Percentiles rank a stretch among this genome's conserved stretches.
These are phyloP conservation scores for Enoplosus armatus DNA, from an alignment of 2,797 vertebrate species.

Conservation along the genomic window DNA sequence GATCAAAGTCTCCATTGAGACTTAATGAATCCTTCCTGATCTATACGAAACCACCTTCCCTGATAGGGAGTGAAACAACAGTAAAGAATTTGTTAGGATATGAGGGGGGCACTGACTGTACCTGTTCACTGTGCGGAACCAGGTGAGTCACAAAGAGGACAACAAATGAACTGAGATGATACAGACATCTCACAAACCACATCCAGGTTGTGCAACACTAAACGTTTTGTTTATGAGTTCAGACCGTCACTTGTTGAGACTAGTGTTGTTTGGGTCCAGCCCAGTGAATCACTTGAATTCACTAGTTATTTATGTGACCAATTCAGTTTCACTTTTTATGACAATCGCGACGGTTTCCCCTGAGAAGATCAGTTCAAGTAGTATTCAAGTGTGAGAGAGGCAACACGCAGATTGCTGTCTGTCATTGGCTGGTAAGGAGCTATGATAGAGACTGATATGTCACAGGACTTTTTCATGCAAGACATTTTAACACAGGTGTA, in stretches of 20 bases:
- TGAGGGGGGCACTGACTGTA: constrained; percentile 20
- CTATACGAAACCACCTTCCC: neutral
- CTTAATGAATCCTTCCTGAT: constrained; percentile 35
- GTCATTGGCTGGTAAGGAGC: neutral
- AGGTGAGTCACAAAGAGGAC: constrained; percentile 61
- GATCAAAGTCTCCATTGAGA: constrained; percentile 4
- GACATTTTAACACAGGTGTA: neutral
- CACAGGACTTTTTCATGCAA: neutral
- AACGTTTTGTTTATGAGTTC: constrained; percentile 34
- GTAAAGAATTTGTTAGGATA: constrained; percentile 17
- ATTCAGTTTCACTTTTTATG: constrained; percentile 29
- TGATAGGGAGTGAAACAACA: constrained; percentile 47
- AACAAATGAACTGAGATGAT: constrained; percentile 41
- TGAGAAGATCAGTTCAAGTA: neutral
- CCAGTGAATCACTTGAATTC: constrained; percentile 12
- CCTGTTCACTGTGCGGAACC: constrained; percentile 11
- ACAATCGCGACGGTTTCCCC: neutral
- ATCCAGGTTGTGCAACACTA: constrained; percentile 35
- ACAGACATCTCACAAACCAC: constrained; percentile 33
- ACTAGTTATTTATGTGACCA: neutral
- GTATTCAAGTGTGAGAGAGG: neutral
- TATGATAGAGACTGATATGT: neutral
- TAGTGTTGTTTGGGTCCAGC: constrained; percentile 21
- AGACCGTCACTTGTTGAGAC: constrained; percentile 10
- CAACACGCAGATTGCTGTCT: neutral